A percentile compares a stretch with the other conserved stretches of the same genome.
Evolutionary conservation across 2,113 vertebrate species (phyloP).

Genomic region (Campylomormyrus numenius): DNA sequence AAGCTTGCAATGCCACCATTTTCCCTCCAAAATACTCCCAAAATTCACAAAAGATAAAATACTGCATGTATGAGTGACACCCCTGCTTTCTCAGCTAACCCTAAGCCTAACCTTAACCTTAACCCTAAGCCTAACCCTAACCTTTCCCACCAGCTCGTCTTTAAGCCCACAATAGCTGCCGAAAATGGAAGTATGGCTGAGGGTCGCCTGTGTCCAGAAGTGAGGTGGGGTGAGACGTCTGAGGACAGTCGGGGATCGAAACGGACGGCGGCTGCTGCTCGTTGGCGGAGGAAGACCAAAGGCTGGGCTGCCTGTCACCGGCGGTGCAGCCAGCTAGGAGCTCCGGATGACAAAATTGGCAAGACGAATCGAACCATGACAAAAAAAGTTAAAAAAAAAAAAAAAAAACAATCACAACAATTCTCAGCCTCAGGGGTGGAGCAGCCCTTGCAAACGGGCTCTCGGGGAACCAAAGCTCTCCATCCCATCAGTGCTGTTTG

Average conservation of each 20-base stretch:
- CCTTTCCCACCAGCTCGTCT: not conserved
- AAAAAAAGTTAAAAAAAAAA: constrained; percentile 25
- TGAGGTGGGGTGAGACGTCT: not conserved
- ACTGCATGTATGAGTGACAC: not conserved
- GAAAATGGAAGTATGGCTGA: constrained; percentile 3
- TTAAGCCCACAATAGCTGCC: constrained; percentile 48
- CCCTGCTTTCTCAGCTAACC: not conserved
- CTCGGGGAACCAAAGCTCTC: constrained; percentile 6
- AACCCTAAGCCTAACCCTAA: too few relatives aligned
- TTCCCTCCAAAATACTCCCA: not conserved
- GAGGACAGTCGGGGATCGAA: not conserved
- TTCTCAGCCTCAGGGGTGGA: not conserved
- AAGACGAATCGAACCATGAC: constrained; percentile 24
- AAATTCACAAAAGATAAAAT: not conserved
- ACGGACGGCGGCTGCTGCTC: constrained; percentile 13
- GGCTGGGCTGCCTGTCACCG: constrained; percentile 34
- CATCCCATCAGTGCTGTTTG: constrained; percentile 68
- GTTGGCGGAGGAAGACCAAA: constrained; percentile 35
- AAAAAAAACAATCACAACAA: constrained; percentile 5
- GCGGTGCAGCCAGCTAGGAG: constrained; percentile 30
- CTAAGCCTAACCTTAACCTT: too few relatives aligned
- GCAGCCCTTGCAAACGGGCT: not conserved
- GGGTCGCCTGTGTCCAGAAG: not conserved
- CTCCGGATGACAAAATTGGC: constrained; percentile 34
- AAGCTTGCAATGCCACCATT: not conserved